Conservation (phyloP, 2,797 vertebrate species). For the Karalla daura region DNA sequence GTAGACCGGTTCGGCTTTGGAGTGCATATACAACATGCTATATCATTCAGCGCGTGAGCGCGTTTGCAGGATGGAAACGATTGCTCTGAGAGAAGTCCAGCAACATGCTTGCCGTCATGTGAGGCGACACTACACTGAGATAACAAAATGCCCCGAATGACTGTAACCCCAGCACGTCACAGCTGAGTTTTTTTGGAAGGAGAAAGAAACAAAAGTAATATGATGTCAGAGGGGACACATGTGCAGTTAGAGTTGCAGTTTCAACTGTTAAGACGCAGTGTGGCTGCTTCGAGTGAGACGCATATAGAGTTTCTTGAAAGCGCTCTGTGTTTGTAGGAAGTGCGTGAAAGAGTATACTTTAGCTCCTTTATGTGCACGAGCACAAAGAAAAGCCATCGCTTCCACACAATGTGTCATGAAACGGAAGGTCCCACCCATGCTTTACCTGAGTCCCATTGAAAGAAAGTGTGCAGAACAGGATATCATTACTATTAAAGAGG, state of each 20-base stretch:
- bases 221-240: constrained; percentile 48
- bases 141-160: constrained; percentile 34
- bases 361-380: constrained; percentile 75
- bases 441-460: constrained; percentile 82
- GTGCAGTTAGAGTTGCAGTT: constrained; percentile 51
- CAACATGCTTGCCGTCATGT: constrained; percentile 40
- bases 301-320: constrained; percentile 74
- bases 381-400: constrained; percentile 84
- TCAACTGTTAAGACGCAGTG: constrained; percentile 41
- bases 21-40: constrained; percentile 49
- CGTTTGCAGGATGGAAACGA: constrained; percentile 50
- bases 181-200: constrained; percentile 26
- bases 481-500: constrained; percentile 83
- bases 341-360: constrained; percentile 77
- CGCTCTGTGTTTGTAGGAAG: constrained; percentile 68
- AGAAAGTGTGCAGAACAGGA: constrained; percentile 79
- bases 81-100: constrained; percentile 30
- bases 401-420: constrained; percentile 80
- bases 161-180: constrained; percentile 22
- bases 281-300: constrained; percentile 60
- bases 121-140: constrained; percentile 8
- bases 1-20: constrained; percentile 49
- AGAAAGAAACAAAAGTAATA: constrained; percentile 52
- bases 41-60: constrained; percentile 23
- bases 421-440: constrained; percentile 85